phyloP scores from a whole-genome alignment of 37 sponge, comb jelly and placozoan genomes.

The Halichondria panicea region DNA sequence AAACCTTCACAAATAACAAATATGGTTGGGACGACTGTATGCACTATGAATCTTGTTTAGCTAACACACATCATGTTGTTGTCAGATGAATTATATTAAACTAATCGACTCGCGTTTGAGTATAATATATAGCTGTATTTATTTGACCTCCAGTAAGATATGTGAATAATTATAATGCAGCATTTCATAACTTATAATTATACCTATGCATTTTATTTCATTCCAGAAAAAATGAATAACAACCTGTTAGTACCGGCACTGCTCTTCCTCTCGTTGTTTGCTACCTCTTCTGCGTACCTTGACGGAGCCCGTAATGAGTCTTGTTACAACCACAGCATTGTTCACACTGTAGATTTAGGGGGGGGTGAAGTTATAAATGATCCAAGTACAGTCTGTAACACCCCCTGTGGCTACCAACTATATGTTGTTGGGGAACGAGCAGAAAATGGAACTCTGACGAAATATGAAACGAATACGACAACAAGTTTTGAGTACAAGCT shows the following conservation, averaged over 20 bases:
- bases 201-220: too few relatives aligned
- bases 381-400: background rate
- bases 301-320: conserved; percentile 5
- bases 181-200: too few relatives aligned
- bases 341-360: background rate
- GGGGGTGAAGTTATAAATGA: background rate
- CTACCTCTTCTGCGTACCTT: background rate
- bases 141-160: too few relatives aligned
- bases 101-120: too few relatives aligned
- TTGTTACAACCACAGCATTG: conserved; percentile 1
- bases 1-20: too few relatives aligned
- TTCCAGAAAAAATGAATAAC: too few relatives aligned
- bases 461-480: background rate
- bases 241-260: too few relatives aligned
- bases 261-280: background rate
- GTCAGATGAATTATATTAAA: too few relatives aligned
- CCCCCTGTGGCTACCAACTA: background rate
- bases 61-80: background rate
- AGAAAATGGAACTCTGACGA: background rate
- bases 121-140: too few relatives aligned
- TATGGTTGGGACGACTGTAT: background rate
- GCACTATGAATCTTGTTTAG: background rate
- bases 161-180: too few relatives aligned
- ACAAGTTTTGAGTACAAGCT: background rate
- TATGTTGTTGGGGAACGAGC: background rate